phyloP scores from a whole-genome alignment of 2,888 invertebrate genomes.

The Cephus spinipes region DNA sequence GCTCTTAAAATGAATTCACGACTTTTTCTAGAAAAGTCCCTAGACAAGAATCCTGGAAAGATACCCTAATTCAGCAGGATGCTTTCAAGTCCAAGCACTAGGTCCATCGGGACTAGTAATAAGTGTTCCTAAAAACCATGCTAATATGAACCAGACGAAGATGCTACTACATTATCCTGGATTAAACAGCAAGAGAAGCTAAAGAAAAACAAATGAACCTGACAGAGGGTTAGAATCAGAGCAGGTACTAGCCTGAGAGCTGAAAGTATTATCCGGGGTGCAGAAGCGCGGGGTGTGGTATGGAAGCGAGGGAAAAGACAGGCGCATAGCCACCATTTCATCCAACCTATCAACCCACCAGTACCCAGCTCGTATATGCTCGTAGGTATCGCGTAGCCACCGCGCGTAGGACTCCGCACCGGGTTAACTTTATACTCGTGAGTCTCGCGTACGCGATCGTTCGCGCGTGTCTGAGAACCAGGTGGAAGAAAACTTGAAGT shows the following conservation, averaged over 20 bases:
- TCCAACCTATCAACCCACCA: not conserved
- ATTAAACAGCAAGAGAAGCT: not conserved
- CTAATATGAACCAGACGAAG: not conserved
- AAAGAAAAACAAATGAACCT: not conserved
- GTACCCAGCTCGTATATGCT: not conserved
- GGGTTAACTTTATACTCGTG: conserved; percentile 22
- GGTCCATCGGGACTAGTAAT: not conserved
- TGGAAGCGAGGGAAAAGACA: conserved; percentile 10
- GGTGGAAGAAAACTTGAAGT: not conserved
- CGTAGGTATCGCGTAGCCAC: not conserved
- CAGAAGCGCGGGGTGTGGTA: conserved; percentile 13
- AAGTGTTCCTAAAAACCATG: not conserved
- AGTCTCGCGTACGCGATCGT: conserved; percentile 10
- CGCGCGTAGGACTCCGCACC: conserved; percentile 9
- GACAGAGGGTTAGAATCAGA: not conserved
- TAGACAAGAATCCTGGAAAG: not conserved
- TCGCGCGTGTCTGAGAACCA: conserved; percentile 7
- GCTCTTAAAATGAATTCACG: not conserved
- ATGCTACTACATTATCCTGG: not conserved
- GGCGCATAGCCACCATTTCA: conserved; percentile 15
- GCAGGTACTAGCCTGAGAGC: not conserved
- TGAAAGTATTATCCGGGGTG: not conserved
- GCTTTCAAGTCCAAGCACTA: not conserved
- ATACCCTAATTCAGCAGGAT: not conserved
- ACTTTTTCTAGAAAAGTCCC: not conserved